Base-by-base conservation (phyloP, 2,797 vertebrate genomes). In the Percopsis omiscomaycus region DNA sequence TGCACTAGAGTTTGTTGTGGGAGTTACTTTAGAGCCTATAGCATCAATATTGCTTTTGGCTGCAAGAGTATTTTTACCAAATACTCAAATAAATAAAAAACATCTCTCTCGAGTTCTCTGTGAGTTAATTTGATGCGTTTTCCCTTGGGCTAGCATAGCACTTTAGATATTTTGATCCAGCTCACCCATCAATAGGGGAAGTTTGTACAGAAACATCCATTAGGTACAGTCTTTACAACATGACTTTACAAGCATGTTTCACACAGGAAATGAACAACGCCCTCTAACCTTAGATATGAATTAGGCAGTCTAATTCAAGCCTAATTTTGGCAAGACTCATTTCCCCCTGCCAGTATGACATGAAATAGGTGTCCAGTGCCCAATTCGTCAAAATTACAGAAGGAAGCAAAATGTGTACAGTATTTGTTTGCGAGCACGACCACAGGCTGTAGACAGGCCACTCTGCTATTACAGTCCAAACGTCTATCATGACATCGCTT, bases 31-130 rank as follows among this genome's bases (percentile, higher is more conserved):
- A 55, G 55, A 71, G 37, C 58, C 52, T 22, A 37, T 42, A 49
- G 16, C 49, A 61, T 1, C 1, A 51, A 27, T 47, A 50, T 50
- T 50, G 64, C 70, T 71, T 44, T 44, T 46, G 48, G 45, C 45
- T 60, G 48, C 66, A 60, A 11, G 48, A 74, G 71, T 75, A 66
- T 69, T 2, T 75, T 80, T 37, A 65, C 59, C 15, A 46, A 46
- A n/a, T n/a, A n/a, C n/a, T n/a, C n/a, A n/a, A n/a, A n/a, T n/a
- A n/a, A n/a, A 47, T 56, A 66, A 58, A 48, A 28, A 53, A 27
- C 48, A 22, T 22, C 66, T 48, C 66, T 75, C 10, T 55, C 51
- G 13, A 61, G 42, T 60, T 68, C 47, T 66, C 22, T 30, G 15
- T 15, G 53, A 49, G 13, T 44, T 47, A 11, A 30, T 50, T 10